Base-by-base conservation (phyloP, 1,140 invertebrate species). In the Macrocentrus cingulum region DNA sequence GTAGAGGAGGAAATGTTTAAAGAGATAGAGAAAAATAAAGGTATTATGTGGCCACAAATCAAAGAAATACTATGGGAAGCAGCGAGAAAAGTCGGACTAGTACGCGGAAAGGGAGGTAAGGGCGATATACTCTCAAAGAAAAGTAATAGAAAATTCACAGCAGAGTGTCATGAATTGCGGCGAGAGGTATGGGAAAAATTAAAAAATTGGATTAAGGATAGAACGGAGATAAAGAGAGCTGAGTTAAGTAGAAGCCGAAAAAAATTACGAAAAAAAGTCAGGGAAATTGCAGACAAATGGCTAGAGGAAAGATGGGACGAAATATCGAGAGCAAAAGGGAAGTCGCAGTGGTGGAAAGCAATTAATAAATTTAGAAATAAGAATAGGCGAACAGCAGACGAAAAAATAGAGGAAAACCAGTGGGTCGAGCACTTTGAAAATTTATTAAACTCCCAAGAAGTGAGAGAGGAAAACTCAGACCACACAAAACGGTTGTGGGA, bases 341-440 rank as follows among this genome's bases (percentile, higher is more conserved):
- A 42, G 32, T 25, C 37, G 1, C 25, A 25, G 1, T 55, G 52
- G 52, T 55, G 52, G 52, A 29, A 39, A 13, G 25, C 52, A 1
- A 44, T 55, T 15, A 32, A 18, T 34, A 55, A 55, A 8, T 55
- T 44, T 15, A 45, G 25, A 41, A 42, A n/a, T 3, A 55, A 34
- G 41, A 1, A n/a, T 18, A 55, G 41, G 34, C 25, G 39, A 16
- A 20, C 22, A 9, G 25, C 44, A 1, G 37, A 25, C 16, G 41
- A 55, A 29, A 45, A 23, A 1, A 45, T 58, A 13, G 25, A 16
- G n/a, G 42, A 54, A 16, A 48, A 51, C 5, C n/a, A 58, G 44
- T 62, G 49, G 55, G 39, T 50, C 11, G 32, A 58, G 7, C 60
- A 62, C 9, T 62, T 62, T 36, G 49, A 57, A 20, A n/a, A n/a